phyloP scores from a whole-genome alignment of 23 tunicate species.

The Styela plicata region DNA sequence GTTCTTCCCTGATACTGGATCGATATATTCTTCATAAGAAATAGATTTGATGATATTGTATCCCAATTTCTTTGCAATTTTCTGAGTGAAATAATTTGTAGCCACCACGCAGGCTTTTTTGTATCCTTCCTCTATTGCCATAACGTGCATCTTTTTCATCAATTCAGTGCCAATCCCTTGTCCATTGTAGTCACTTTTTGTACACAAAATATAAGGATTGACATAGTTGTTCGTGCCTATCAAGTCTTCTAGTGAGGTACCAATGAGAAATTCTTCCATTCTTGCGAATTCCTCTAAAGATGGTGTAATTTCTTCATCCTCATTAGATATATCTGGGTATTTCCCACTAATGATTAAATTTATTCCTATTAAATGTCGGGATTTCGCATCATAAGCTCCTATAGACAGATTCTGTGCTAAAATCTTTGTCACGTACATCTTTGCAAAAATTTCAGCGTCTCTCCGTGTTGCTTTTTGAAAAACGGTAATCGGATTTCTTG shows the following conservation, averaged over 20 bases:
- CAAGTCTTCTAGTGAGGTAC: neutral
- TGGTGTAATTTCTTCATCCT: too few species aligned
- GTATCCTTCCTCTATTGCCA: neutral
- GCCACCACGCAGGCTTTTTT: neutral
- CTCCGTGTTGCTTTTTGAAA: too few species aligned
- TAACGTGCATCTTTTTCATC: neutral
- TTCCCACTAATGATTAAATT: too few species aligned
- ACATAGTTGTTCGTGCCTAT: neutral
- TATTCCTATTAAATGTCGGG: too few species aligned
- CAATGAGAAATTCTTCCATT: neutral
- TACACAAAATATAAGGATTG: neutral
- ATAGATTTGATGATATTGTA: neutral
- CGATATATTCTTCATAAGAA: neutral
- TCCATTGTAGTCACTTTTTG: neutral
- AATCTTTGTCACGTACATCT: too few species aligned
- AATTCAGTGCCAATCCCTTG: neutral
- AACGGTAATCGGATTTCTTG: too few species aligned
- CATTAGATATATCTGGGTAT: too few species aligned
- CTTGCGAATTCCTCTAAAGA: too few species aligned
- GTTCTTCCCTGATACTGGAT: neutral
- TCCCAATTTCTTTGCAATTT: neutral
- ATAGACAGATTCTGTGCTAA: too few species aligned
- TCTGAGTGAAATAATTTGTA: neutral
- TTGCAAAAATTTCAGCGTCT: too few species aligned
- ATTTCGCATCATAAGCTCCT: too few species aligned